A percentile compares a stretch with the other conserved stretches of the same genome.
These are phyloP conservation scores for Oreocharis arfaki DNA, from an alignment of 2,113 vertebrate species.

Conservation along the genomic window DNA sequence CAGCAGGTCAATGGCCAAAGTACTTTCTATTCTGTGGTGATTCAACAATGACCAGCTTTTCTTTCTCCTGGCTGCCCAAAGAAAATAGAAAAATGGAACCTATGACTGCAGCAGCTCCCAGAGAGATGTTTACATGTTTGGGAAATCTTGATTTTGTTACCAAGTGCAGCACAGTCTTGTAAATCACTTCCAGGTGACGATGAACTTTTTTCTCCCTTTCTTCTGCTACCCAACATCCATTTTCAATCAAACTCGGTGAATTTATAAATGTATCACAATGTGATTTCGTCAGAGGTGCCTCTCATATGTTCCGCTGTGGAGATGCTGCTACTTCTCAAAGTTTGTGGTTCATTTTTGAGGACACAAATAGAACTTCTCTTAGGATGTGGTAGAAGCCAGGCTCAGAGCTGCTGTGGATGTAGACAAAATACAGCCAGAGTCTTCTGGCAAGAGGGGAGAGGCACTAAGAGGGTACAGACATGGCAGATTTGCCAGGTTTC, in stretches of 20 bases:
- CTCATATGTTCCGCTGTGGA: slow-evolving; percentile 14
- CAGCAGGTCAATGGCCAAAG: neutral
- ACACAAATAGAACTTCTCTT: slow-evolving; percentile 1
- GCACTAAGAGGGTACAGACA: neutral
- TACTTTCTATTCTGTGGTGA: neutral
- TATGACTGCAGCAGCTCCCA: slow-evolving; percentile 13
- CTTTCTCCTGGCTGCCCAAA: neutral
- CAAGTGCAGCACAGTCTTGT: neutral
- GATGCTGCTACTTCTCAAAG: neutral
- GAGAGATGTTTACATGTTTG: slow-evolving; percentile 36
- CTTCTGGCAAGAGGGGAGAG: neutral
- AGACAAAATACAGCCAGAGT: neutral
- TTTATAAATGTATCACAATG: neutral
- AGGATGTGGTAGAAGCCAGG: neutral
- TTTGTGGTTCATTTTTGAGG: neutral
- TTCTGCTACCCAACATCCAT: neutral
- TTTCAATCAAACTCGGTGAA: neutral
- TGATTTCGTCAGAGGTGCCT: neutral
- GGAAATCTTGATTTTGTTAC: slow-evolving; percentile 29
- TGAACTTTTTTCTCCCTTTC: neutral
- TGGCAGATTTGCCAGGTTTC: neutral
- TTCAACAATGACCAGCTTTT: neutral
- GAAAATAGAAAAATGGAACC: neutral
- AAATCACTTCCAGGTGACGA: slow-evolving; percentile 40
- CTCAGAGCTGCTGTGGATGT: neutral